These are phyloP conservation scores for Gymnocephalus cernua DNA, from an alignment of 2,113 vertebrate species.

Conservation along the genomic window DNA sequence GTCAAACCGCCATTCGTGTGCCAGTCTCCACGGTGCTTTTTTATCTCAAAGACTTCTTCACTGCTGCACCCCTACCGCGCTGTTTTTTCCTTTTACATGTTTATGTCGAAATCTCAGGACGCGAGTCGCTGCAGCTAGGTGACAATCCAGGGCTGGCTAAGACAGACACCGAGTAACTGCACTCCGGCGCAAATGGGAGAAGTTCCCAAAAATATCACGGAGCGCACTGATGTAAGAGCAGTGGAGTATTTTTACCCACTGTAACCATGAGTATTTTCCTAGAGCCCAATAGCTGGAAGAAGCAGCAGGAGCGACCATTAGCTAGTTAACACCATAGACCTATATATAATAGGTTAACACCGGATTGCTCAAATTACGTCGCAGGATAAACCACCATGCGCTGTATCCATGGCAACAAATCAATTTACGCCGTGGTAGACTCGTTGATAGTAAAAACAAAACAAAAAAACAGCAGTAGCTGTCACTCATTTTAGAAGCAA, in stretches of 20 bases:
- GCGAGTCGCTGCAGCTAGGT: slow-evolving; percentile 19
- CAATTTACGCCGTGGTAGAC: background rate
- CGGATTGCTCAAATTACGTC: slow-evolving; percentile 10
- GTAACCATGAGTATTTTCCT: slow-evolving; percentile 73
- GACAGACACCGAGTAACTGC: slow-evolving; percentile 54
- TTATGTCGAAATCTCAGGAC: background rate
- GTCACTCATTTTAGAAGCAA: background rate
- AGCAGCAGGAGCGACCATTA: slow-evolving; percentile 6
- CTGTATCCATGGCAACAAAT: slow-evolving; percentile 48
- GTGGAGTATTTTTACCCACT: slow-evolving; percentile 82
- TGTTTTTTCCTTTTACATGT: slow-evolving; percentile 2
- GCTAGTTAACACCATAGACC: too few relatives aligned
- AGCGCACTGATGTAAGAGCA: slow-evolving; percentile 76
- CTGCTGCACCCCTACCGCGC: background rate
- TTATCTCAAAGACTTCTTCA: background rate
- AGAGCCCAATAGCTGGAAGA: slow-evolving; percentile 31
- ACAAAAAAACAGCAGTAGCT: slow-evolving; percentile 1
- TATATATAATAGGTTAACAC: too few relatives aligned
- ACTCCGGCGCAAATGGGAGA: slow-evolving; percentile 65
- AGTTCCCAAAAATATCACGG: slow-evolving; percentile 81
- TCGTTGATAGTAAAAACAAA: background rate
- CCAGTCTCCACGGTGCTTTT: background rate
- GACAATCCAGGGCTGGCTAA: slow-evolving; percentile 44
- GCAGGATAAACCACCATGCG: slow-evolving; percentile 20
- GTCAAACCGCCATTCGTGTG: slow-evolving; percentile 72